Evolutionary conservation across 2,797 vertebrate genomes (phyloP), one percentile per base, ranked within the genome.

Genomic region (Eulemur rubriventer): DNA sequence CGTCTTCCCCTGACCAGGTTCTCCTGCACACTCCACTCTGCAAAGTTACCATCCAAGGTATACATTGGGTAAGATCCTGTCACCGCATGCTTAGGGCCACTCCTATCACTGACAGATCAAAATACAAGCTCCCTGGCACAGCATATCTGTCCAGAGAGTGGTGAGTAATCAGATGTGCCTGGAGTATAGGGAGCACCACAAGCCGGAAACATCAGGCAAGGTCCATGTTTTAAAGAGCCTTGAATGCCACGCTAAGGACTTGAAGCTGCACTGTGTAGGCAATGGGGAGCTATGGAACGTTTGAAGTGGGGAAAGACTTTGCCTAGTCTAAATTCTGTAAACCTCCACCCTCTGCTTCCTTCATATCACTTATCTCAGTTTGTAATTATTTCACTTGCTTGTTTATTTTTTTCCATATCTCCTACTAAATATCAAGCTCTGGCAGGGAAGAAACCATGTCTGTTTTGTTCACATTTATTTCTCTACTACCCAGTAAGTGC

Each of bases 401-500:
- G 48, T 24, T 84, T 33, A 26, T 41, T 72, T 72, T 10, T 30
- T 78, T 35, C 41, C 7, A 6, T 35, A 2, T 26, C 20, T 78
- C 41, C 83, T 80, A 89, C 26, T 52, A 59, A 84, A 59, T 63
- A 63, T 88, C 20, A 20, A 46, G 50, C 52, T 35, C 7, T n/a
- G 13, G 79, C 33, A 78, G 65, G 33, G 33, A 33, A 76, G 28
- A 52, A 91, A 67, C 1, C 3, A 2, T 17, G 10, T 57, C 20
- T 85, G 28, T 84, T 96, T 46, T 93, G 26, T n/a, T 76, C 11
- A 57, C 18, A 43, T 35, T 33, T 75, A 73, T 63, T 81, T 89
- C 59, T 87, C 59, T n/a, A 30, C 17, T 59, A 12, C 17, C 30
- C 24, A 50, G 2, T 38, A n/a, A 52, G 6, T 57, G 16, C 7